Base-by-base conservation (phyloP, 2,888 invertebrate genomes). In the Drosophila ustulata region DNA sequence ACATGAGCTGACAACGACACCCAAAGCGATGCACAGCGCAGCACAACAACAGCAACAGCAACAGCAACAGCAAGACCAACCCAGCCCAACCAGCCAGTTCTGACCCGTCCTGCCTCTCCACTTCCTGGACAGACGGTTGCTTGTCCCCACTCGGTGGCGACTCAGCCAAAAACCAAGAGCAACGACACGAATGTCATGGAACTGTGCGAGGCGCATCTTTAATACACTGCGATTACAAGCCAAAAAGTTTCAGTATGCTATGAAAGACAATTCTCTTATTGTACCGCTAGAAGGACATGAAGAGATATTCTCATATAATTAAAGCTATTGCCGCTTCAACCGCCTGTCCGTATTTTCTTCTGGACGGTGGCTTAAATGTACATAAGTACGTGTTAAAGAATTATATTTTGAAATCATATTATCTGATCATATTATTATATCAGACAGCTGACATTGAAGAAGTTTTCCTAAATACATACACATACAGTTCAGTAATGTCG, bases 1-100 rank as follows among this genome's bases (percentile, higher is more conserved):
- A 78, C 80, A 80, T 80, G 68, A 80, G 76, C 80, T 84, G 80
- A 78, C 77, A 74, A 64, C 81, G 67, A 70, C 78, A 79, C 74
- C 69, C 78, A 70, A 66, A 61, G 56, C 74, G 34, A 45, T 49
- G 11, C 23, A 51, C 37, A 39, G 37, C 34, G 25, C 50, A 34
- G 4, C 3, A 43, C 28, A 18, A 1, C 18, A 41, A 11, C 50
- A 50, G 5, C 66, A 43, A 45, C 2, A 18, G 18, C 18, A 41
- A 11, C 50, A 50, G 5, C 66, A 43, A 45, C 2, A 18, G 2
- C 49, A 23, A 32, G 11, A 13, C 6, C 39, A 41, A 50, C 39
- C 37, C 4, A n/a, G 5, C 49, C 30, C 8, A 46, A 46, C 46
- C 30, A 13, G 18, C n/a, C 58, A 58, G 8, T 11, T 8, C 32